Base-by-base conservation (phyloP, 2,888 invertebrate species). In the Tiliacea citrago region DNA sequence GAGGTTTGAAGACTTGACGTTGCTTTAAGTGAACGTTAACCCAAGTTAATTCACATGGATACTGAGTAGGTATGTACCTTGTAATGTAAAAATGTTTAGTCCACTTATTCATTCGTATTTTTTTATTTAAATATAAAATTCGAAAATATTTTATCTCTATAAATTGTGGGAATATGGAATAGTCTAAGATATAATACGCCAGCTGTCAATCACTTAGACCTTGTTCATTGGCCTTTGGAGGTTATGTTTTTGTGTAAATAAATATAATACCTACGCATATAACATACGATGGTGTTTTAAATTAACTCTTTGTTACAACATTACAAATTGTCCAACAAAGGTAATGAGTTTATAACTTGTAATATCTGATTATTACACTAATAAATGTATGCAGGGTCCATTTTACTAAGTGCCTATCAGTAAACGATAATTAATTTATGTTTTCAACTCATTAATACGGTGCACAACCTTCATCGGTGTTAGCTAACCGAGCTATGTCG, bases 401-500 rank as follows among this genome's bases (percentile, higher is more conserved):
- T 67, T 69, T 53, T 51, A 35, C 35, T 57, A 49, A n/a, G 16
- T 61, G 16, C n/a, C 24, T 61, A 61, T 53, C 16, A 60, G 60
- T 60, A 58, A 57, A 83, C 49, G 55, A 39, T 70, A 58, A 73
- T 73, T 35, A 55, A 66, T 66, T 13, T 68, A 58, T 49, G 53
- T 51, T 77, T 71, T 68, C 13, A 73, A 74, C 68, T 63, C 47
- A 82, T 71, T 75, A 74, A 72, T 76, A 75, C 63, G 61, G 42
- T 69, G 18, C 77, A 83, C 73, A 86, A 82, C 78, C 84, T 86
- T 83, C 84, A 62, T 68, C 45, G 24, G 62, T 76, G 74, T 83
- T 81, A 86, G 75, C 76, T 76, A 77, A 82, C 69, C 66, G 72
- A 77, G 80, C 71, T 79, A 79, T 81, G 82, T 81, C 68, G 58